Percentiles rank a stretch among this genome's conserved stretches.
Evolutionary conservation across 2,888 invertebrate genomes (phyloP).

Genomic region (Alitta virens): DNA sequence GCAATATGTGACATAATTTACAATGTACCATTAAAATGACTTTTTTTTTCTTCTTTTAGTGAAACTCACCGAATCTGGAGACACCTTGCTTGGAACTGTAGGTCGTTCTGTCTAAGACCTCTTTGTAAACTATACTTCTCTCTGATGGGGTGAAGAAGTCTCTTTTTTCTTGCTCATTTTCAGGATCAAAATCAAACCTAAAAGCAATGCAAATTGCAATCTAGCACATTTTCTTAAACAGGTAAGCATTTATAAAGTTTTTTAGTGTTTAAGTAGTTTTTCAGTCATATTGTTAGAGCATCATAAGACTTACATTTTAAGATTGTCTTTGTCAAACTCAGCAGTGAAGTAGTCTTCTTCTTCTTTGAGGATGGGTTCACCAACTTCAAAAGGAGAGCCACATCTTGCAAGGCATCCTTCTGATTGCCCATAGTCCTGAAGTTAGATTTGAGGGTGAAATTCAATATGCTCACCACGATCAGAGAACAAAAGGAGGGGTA

Average conservation of each 20-base stretch:
- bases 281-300: too few relatives aligned
- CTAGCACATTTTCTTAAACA: too few relatives aligned
- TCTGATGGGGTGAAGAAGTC: conserved; percentile 84
- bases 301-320: background rate
- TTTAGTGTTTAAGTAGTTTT: too few relatives aligned
- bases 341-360: conserved; percentile 29
- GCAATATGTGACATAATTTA: too few relatives aligned
- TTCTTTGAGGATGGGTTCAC: conserved; percentile 16
- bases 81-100: conserved; percentile 58
- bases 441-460: background rate
- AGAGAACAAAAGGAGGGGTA: too few relatives aligned
- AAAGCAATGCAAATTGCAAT: too few relatives aligned
- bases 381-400: background rate
- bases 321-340: conserved; percentile 11
- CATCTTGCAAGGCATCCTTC: conserved; percentile 1
- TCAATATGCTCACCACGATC: too few relatives aligned
- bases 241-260: too few relatives aligned
- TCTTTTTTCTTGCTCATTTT: conserved; percentile 58
- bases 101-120: conserved; percentile 82
- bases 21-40: too few relatives aligned
- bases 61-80: background rate
- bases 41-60: too few relatives aligned
- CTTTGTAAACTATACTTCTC: conserved; percentile 85
- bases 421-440: background rate
- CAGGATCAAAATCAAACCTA: too few relatives aligned